phyloP scores from a whole-genome alignment of 2,888 invertebrate species.

The Hofmannophila pseudospretella region DNA sequence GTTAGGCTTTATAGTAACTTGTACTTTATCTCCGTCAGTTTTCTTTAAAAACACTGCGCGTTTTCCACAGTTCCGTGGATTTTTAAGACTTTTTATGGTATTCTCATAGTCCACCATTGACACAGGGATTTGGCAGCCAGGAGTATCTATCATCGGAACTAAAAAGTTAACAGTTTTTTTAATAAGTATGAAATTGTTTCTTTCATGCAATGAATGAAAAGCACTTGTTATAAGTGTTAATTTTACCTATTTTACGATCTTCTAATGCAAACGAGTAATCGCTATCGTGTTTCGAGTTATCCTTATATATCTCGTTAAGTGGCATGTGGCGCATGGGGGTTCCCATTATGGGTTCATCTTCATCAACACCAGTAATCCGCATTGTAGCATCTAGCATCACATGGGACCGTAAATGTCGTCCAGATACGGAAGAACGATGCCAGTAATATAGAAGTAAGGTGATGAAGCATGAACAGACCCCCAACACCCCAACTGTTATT shows the following conservation, averaged over 20 bases:
- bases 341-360: constrained; percentile 5
- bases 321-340: constrained; percentile 40
- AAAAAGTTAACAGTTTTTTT: constrained; percentile 19
- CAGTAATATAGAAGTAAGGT: constrained; percentile 37
- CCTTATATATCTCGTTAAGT: constrained; percentile 34
- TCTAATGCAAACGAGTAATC: constrained; percentile 36
- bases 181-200: too few species aligned
- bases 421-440: constrained; percentile 20
- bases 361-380: not conserved
- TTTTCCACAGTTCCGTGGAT: constrained; percentile 36
- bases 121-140: constrained; percentile 56
- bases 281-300: constrained; percentile 16
- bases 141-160: constrained; percentile 44
- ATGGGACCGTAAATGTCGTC: not conserved
- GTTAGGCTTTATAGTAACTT: constrained; percentile 36
- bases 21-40: constrained; percentile 32
- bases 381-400: not conserved
- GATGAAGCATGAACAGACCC: constrained; percentile 28
- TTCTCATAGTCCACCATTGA: constrained; percentile 35
- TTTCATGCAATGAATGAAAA: too few species aligned
- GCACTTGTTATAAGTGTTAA: too few species aligned
- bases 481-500: constrained; percentile 26
- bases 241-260: constrained; percentile 30
- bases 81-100: constrained; percentile 19
- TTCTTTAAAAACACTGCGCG: constrained; percentile 51